Evolutionary conservation across 1,140 invertebrate genomes (phyloP).

Genomic region (Eupristina koningsbergeri): DNA sequence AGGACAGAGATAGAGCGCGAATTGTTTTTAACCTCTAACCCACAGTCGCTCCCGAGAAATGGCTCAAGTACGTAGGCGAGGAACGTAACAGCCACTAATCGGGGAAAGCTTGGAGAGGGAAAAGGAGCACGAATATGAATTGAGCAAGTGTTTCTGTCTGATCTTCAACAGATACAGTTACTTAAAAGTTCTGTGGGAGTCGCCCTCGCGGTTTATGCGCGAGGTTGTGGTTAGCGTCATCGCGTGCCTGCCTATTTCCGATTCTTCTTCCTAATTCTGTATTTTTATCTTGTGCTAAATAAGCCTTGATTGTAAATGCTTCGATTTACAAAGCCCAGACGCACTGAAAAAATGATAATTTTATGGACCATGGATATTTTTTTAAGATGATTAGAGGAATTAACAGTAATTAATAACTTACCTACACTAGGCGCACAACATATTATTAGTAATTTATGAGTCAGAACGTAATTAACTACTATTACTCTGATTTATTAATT

Average conservation of each 20-base stretch:
- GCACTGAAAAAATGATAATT: neutral
- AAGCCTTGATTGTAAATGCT: neutral
- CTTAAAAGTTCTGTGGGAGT: slow-evolving; percentile 23
- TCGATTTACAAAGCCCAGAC: neutral
- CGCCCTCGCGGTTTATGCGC: neutral
- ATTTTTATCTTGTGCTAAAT: neutral
- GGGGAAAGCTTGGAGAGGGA: neutral
- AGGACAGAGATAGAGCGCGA: neutral
- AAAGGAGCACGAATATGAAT: neutral
- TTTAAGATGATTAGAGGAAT: neutral
- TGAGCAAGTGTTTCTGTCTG: slow-evolving; percentile 32
- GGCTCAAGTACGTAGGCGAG: slow-evolving; percentile 25
- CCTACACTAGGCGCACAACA: neutral
- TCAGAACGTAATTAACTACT: neutral
- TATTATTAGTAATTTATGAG: neutral
- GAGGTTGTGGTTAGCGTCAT: slow-evolving; percentile 14
- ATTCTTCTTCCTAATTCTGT: neutral
- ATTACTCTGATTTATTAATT: neutral
- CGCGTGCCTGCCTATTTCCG: neutral
- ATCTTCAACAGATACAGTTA: slow-evolving; percentile 28
- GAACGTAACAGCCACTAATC: neutral
- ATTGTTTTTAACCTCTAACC: slow-evolving; percentile 46
- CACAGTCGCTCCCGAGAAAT: slow-evolving; percentile 12
- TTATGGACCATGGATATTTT: neutral
- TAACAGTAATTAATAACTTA: neutral